phyloP scores from a whole-genome alignment of 1,140 invertebrate genomes.

The Macrotrachela quadricornifera region DNA sequence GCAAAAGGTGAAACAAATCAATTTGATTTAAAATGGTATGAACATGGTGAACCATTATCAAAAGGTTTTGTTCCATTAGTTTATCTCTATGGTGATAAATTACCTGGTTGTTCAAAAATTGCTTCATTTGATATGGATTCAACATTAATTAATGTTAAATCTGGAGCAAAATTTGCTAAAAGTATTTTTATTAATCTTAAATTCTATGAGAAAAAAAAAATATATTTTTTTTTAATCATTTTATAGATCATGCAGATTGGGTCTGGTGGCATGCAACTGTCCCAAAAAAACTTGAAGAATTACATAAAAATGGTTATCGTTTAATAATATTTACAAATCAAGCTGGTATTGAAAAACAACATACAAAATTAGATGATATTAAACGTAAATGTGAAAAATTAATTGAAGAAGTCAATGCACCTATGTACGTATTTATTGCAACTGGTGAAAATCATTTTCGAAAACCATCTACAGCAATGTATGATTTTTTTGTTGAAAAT shows the following conservation, averaged over 20 bases:
- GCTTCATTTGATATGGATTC: constrained; percentile 23
- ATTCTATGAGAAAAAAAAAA: no score
- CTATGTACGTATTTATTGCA: constrained; percentile 18
- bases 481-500: constrained; percentile 19
- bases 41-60: not conserved
- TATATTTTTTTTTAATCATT: not conserved
- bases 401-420: constrained; percentile 16
- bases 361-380: constrained; percentile 18
- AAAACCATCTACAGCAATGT: constrained; percentile 23
- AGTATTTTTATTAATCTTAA: no score
- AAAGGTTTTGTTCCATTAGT: not conserved
- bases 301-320: constrained; percentile 18
- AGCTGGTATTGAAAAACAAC: constrained; percentile 23
- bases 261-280: constrained; percentile 20
- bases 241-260: constrained; percentile 19
- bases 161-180: constrained; percentile 21
- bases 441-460: constrained; percentile 22
- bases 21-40: constrained; percentile 1
- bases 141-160: constrained; percentile 21
- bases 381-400: constrained; percentile 21
- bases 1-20: no score
- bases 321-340: constrained; percentile 26
- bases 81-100: constrained; percentile 11
- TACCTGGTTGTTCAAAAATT: constrained; percentile 15
- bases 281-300: constrained; percentile 15